Percentiles rank a stretch among this genome's conserved stretches.
Evolutionary conservation across 2,888 invertebrate genomes (phyloP).

Genomic region (Epinotia brunnichana): DNA sequence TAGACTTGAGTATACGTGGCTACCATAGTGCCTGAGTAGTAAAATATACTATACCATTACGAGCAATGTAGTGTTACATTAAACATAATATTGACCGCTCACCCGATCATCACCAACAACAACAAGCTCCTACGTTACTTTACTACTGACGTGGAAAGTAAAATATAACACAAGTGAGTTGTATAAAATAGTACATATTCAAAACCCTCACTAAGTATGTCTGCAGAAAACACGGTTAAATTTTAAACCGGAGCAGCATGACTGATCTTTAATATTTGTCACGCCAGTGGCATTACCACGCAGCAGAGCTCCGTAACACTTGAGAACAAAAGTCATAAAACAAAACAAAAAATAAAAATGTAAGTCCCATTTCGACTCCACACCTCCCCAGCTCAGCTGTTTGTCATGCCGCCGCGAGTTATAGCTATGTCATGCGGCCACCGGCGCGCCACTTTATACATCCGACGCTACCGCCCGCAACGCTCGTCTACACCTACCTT

Average conservation of each 20-base stretch:
- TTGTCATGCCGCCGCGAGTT: constrained; percentile 82
- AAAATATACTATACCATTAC: too few relatives aligned
- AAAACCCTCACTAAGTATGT: background rate
- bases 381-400: constrained; percentile 63
- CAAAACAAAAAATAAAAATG: constrained; percentile 45
- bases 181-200: background rate
- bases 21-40: too few relatives aligned
- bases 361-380: constrained; percentile 60
- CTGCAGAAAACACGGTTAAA: background rate
- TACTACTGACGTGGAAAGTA: background rate
- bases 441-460: constrained; percentile 84
- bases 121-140: background rate
- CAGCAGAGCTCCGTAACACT: background rate
- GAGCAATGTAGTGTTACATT: too few relatives aligned
- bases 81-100: too few relatives aligned
- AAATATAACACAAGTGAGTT: background rate
- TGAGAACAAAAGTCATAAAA: constrained; percentile 40
- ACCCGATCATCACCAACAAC: background rate
- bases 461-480: constrained; percentile 78
- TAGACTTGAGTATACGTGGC: too few relatives aligned
- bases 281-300: background rate
- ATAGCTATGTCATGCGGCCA: constrained; percentile 83
- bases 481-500: constrained; percentile 52
- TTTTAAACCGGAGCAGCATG: background rate
- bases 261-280: too few relatives aligned